Conservation (phyloP, 2,113 vertebrate genomes). For the Plotosus lineatus region DNA sequence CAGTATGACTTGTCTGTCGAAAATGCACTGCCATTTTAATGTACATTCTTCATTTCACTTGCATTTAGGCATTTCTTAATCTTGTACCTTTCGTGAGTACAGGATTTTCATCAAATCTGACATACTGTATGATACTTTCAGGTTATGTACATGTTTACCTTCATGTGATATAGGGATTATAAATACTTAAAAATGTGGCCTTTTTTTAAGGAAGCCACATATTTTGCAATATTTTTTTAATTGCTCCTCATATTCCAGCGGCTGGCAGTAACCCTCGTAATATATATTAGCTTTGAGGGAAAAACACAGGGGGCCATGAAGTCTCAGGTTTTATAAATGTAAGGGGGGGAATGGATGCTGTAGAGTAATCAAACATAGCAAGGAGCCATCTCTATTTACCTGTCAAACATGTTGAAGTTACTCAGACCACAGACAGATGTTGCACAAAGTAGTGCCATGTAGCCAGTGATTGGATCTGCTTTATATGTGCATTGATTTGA, state of each 20-base stretch:
- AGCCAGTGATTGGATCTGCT: not conserved
- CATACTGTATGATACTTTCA: not conserved
- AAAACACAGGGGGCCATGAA: not conserved
- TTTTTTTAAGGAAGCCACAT: not conserved
- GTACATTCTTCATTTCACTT: not conserved
- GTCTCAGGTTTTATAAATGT: not conserved
- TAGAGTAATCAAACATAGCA: not conserved
- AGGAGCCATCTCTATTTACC: not conserved
- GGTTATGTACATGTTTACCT: not conserved
- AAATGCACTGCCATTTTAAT: not conserved
- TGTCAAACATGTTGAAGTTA: not conserved
- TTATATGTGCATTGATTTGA: not conserved
- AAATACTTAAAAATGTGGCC: not conserved
- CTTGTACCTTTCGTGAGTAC: not conserved
- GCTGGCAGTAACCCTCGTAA: not conserved
- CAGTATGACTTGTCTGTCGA: constrained; percentile 7
- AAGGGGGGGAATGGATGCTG: not conserved
- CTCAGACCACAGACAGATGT: not conserved
- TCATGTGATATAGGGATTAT: not conserved
- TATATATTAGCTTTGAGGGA: not conserved
- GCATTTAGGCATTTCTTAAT: not conserved
- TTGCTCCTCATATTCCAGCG: not conserved
- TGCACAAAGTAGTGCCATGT: not conserved
- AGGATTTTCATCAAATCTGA: not conserved
- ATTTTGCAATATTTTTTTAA: not conserved